Percentiles rank a stretch among this genome's conserved stretches.
Conservation (phyloP, 1,140 invertebrate genomes). For the Archivesica marissinica region DNA sequence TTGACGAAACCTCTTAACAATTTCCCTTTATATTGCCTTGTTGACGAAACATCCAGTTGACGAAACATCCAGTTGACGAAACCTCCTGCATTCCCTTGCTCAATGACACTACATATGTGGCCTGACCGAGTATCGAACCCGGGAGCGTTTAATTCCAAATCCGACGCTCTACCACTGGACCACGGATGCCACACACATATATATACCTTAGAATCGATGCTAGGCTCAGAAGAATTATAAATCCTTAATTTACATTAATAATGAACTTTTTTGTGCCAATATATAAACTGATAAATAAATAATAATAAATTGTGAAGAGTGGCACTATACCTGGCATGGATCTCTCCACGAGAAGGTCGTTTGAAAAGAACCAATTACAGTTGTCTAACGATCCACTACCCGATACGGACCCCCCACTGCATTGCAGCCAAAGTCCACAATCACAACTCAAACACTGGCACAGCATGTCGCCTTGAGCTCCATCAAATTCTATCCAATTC, state of each 20-base stretch:
- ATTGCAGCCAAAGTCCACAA: slow-evolving; percentile 79
- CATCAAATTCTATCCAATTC: slow-evolving; percentile 76
- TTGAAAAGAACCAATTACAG: slow-evolving; percentile 78
- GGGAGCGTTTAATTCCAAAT: too few relatives aligned
- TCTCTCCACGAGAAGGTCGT: slow-evolving; percentile 77
- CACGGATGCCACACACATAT: too few relatives aligned
- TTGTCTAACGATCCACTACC: slow-evolving; percentile 72
- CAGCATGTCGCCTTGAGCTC: slow-evolving; percentile 9
- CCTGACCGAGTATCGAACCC: too few relatives aligned
- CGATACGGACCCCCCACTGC: slow-evolving; percentile 59
- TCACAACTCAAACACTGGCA: slow-evolving; percentile 73
- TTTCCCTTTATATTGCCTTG: too few relatives aligned
- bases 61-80: too few relatives aligned
- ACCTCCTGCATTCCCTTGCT: too few relatives aligned
- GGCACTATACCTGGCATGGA: slow-evolving; percentile 71
- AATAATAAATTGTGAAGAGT: background rate
- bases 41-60: too few relatives aligned
- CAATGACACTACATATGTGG: too few relatives aligned
- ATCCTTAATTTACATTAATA: background rate
- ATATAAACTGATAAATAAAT: too few relatives aligned
- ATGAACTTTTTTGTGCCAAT: too few relatives aligned
- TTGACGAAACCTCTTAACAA: too few relatives aligned
- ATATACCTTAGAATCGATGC: background rate
- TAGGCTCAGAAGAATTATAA: background rate
- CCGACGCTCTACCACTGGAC: too few relatives aligned